Conservation (phyloP, 2,797 vertebrate species). For the Lutra lutra region DNA sequence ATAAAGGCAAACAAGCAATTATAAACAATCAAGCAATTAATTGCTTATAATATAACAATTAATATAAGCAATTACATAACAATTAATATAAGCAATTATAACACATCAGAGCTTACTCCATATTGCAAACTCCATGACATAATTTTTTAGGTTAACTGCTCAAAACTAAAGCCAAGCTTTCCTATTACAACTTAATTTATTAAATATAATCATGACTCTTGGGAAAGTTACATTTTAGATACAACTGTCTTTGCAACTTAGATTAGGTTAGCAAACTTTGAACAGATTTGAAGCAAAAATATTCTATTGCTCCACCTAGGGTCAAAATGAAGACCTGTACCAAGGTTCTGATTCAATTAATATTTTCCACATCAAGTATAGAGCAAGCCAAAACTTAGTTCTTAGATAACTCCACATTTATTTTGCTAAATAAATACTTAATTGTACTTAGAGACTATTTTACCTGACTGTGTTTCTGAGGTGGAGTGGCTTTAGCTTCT, state of each 20-base stretch:
- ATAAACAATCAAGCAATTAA: too few relatives aligned
- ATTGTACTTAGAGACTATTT: neutral
- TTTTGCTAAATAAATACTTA: neutral
- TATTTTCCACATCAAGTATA: neutral
- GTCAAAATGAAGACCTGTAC: neutral
- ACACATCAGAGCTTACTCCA: neutral
- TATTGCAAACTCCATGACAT: neutral
- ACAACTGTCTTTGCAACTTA: neutral
- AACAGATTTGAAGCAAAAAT: neutral
- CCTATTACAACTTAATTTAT: neutral
- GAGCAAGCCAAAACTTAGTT: neutral
- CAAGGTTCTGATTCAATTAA: neutral
- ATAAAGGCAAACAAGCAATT: neutral
- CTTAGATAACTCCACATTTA: neutral
- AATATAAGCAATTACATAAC: too few relatives aligned
- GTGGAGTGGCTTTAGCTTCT: neutral
- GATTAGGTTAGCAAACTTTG: neutral
- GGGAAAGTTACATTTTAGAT: neutral
- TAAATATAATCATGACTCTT: neutral
- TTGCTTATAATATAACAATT: too few relatives aligned
- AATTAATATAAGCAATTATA: too few relatives aligned
- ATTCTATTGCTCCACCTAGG: neutral
- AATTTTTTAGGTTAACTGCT: neutral
- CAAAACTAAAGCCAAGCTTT: neutral
- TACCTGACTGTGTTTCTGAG: neutral